These are phyloP conservation scores for Drosophila dives DNA, from an alignment of 2,888 invertebrate species.

Conservation along the genomic window DNA sequence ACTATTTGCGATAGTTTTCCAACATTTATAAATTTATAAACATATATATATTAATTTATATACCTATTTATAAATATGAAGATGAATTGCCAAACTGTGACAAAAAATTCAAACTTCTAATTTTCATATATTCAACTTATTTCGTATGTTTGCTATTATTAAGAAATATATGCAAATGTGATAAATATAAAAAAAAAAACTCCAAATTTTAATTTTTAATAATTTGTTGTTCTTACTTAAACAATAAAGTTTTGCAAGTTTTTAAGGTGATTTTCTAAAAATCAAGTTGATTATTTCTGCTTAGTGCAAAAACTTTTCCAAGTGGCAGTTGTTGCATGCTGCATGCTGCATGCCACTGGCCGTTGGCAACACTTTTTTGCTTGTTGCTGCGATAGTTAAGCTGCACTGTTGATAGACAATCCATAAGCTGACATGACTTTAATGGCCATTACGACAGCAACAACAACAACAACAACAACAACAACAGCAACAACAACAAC, in stretches of 20 bases:
- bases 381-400: not conserved
- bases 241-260: not conserved
- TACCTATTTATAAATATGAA: too few species aligned
- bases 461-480: not conserved
- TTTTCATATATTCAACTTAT: not conserved
- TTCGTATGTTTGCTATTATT: not conserved
- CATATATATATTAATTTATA: too few species aligned
- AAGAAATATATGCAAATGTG: not conserved
- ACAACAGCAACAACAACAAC: not conserved
- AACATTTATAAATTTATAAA: not conserved
- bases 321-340: not conserved
- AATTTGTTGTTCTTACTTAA: not conserved
- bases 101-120: too few species aligned
- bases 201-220: too few species aligned
- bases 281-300: not conserved
- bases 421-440: conserved; percentile 9
- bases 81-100: too few species aligned
- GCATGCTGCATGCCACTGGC: not conserved
- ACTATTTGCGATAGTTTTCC: not conserved
- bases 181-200: too few species aligned
- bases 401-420: not conserved
- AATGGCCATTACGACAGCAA: conserved; percentile 3
- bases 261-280: not conserved
- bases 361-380: not conserved
- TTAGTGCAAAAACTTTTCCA: not conserved